Evolutionary conservation across 2,888 invertebrate genomes (phyloP).

Genomic region (Eretmocerus hayati): DNA sequence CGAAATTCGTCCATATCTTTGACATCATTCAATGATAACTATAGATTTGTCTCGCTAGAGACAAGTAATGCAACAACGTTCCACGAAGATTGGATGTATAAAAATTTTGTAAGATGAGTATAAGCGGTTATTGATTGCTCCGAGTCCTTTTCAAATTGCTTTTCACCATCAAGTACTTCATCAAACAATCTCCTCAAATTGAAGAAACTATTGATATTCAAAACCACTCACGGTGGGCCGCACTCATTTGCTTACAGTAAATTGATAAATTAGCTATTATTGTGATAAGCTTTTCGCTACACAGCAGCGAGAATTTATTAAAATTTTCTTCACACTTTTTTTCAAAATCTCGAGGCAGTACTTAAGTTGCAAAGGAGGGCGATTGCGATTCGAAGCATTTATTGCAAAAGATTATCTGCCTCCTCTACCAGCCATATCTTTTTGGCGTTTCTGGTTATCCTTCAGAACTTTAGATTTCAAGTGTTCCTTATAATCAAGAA

Average conservation of each 20-base stretch:
- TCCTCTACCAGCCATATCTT: slow-evolving; percentile 34
- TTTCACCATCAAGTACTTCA: slow-evolving; percentile 12
- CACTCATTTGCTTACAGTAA: slow-evolving; percentile 19
- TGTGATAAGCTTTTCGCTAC: slow-evolving; percentile 35
- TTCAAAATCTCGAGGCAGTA: slow-evolving; percentile 18
- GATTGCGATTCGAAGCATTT: slow-evolving; percentile 10
- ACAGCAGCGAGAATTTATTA: slow-evolving; percentile 35
- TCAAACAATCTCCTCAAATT: no score
- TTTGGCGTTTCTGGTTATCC: slow-evolving; percentile 50
- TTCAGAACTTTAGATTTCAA: slow-evolving; percentile 81
- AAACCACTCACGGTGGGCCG: slow-evolving; percentile 19
- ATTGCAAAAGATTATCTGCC: slow-evolving; percentile 24
- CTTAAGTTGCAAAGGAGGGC: slow-evolving; percentile 12
- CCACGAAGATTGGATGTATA: no score
- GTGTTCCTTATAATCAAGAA: slow-evolving; percentile 92
- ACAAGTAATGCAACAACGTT: no score
- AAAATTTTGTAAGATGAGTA: no score
- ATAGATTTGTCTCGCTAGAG: no score
- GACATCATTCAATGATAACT: no score
- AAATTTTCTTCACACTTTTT: slow-evolving; percentile 20
- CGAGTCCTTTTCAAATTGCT: no score
- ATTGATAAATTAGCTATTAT: slow-evolving; percentile 43
- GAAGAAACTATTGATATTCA: slow-evolving; percentile 18
- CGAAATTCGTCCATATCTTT: no score
- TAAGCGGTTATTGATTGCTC: no score